These are phyloP conservation scores for Entomyzon cyanotis DNA, from an alignment of 2,113 vertebrate species.

Conservation along the genomic window DNA sequence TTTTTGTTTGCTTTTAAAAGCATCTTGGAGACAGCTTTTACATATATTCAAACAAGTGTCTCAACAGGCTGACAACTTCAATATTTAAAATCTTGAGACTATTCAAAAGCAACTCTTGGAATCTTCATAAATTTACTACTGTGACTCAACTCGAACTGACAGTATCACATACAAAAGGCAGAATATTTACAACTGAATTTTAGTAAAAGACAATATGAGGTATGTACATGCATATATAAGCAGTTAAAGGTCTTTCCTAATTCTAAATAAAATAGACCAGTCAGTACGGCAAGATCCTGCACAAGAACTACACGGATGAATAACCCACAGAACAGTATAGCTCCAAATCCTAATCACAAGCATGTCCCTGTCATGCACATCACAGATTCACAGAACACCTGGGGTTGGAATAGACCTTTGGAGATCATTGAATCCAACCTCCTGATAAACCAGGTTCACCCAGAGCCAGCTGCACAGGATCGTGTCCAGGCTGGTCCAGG, in stretches of 20 bases:
- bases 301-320: not conserved
- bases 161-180: not conserved
- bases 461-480: not conserved
- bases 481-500: not conserved
- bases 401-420: not conserved
- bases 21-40: slow-evolving; percentile 35
- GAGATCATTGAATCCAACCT: not conserved
- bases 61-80: slow-evolving; percentile 57
- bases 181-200: not conserved
- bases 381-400: not conserved
- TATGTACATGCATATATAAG: not conserved
- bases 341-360: not conserved
- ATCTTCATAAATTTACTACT: slow-evolving; percentile 59
- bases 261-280: not conserved
- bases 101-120: slow-evolving; percentile 60
- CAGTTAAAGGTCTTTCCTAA: not conserved
- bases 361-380: not conserved
- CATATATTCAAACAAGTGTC: slow-evolving; percentile 63
- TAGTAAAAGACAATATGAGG: not conserved
- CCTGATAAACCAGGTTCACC: not conserved
- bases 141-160: not conserved
- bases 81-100: slow-evolving; percentile 51
- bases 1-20: not conserved
- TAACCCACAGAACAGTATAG: not conserved
- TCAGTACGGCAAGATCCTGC: not conserved